Evolutionary conservation across 2,888 invertebrate species (phyloP).

Genomic region (Pediacus dermestoides): DNA sequence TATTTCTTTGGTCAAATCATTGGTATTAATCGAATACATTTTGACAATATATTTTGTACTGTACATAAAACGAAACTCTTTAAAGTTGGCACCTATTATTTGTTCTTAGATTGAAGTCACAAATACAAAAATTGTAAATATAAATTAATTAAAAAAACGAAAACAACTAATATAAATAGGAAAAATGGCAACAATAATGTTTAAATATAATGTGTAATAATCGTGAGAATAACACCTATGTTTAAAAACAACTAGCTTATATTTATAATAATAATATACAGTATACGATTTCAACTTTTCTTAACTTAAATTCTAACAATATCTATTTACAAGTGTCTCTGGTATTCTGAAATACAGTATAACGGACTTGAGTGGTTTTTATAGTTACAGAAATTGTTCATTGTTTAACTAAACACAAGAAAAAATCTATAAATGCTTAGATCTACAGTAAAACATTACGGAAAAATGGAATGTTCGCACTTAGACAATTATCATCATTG

Average conservation of each 20-base stretch:
- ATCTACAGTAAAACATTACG: too few species aligned
- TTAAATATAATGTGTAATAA: conserved; percentile 6
- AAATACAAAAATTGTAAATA: conserved; percentile 12
- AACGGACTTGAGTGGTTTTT: too few species aligned
- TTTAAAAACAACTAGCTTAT: conserved; percentile 38
- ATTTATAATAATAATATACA: conserved; percentile 22
- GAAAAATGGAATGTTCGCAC: neutral
- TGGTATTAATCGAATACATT: conserved; percentile 52
- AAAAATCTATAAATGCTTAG: conserved; percentile 15
- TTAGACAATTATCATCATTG: neutral
- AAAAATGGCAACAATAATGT: conserved; percentile 35
- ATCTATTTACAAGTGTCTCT: conserved; percentile 33
- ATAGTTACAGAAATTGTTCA: too few species aligned
- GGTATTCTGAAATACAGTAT: conserved; percentile 11
- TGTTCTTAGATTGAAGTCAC: conserved; percentile 13
- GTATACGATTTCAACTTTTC: conserved; percentile 39
- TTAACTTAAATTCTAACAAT: conserved; percentile 34
- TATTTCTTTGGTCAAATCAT: conserved; percentile 65
- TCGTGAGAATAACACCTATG: conserved; percentile 27
- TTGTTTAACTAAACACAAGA: conserved; percentile 10
- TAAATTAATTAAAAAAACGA: conserved; percentile 21
- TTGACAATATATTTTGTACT: conserved; percentile 40
- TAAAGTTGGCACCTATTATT: conserved; percentile 46
- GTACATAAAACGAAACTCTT: conserved; percentile 39
- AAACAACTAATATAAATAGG: conserved; percentile 16